phyloP scores from a whole-genome alignment of 2,888 invertebrate genomes.

The Leptopilina drosophilae region DNA sequence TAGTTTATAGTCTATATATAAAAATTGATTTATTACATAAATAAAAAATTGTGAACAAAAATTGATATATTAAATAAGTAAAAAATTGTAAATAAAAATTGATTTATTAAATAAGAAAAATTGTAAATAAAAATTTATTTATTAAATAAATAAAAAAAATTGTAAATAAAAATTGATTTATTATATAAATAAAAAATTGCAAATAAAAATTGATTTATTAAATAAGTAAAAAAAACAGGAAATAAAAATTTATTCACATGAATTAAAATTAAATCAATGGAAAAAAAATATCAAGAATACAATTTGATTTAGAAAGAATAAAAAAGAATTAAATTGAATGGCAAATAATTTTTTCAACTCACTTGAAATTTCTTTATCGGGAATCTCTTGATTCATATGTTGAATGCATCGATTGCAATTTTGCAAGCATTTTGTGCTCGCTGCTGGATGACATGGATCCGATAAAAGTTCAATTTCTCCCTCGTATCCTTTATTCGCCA shows the following conservation, averaged over 20 bases:
- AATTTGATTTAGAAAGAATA: neutral
- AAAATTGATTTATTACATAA: too few species aligned
- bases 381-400: conserved; percentile 64
- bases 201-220: neutral
- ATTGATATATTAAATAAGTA: too few species aligned
- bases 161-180: too few species aligned
- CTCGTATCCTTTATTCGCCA: conserved; percentile 82
- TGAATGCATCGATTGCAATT: conserved; percentile 77
- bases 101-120: neutral
- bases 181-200: neutral
- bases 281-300: neutral
- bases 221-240: neutral
- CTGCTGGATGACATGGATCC: conserved; percentile 76
- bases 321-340: too few species aligned
- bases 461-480: conserved; percentile 81
- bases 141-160: too few species aligned
- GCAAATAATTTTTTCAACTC: conserved; percentile 47
- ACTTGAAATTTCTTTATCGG: conserved; percentile 72
- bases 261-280: neutral
- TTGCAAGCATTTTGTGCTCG: conserved; percentile 77
- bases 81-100: too few species aligned
- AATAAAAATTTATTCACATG: neutral
- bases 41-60: too few species aligned
- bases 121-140: neutral
- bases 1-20: too few species aligned